Conservation (phyloP, 2,797 vertebrate genomes). For the Helostoma temminkii region DNA sequence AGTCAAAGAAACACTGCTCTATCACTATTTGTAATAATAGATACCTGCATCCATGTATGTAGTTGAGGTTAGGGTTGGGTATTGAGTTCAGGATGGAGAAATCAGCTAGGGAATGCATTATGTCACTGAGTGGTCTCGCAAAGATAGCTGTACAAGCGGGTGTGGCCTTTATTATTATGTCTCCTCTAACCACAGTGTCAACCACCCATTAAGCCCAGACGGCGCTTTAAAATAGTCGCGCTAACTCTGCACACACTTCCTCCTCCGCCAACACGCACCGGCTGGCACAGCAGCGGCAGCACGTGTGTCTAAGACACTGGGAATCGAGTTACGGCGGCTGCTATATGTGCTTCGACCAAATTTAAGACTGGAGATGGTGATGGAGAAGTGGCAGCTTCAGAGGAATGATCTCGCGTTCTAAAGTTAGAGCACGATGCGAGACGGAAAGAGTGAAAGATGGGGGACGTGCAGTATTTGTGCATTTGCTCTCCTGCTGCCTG, state of each 20-base stretch:
- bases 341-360: slow-evolving; percentile 37
- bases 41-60: too few relatives aligned
- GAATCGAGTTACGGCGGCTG: slow-evolving; percentile 49
- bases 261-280: slow-evolving; percentile 1
- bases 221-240: slow-evolving; percentile 60
- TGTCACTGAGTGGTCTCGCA: too few relatives aligned
- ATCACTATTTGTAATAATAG: too few relatives aligned
- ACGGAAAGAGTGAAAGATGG: slow-evolving; percentile 15
- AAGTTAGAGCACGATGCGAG: slow-evolving; percentile 56
- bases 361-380: slow-evolving; percentile 30
- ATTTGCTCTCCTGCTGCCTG: slow-evolving; percentile 1
- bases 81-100: too few relatives aligned
- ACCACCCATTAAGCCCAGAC: slow-evolving; percentile 46
- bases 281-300: too few relatives aligned
- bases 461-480: slow-evolving; percentile 14
- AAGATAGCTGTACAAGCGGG: neutral
- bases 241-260: slow-evolving; percentile 33
- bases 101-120: too few relatives aligned
- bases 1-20: too few relatives aligned
- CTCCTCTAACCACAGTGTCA: slow-evolving; percentile 46
- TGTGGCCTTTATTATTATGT: slow-evolving; percentile 18
- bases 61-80: too few relatives aligned
- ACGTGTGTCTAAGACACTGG: neutral
- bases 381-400: slow-evolving; percentile 25
- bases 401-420: slow-evolving; percentile 46